These are phyloP conservation scores for Chloroceryle amazona DNA, from an alignment of 2,797 vertebrate genomes.

Conservation along the genomic window DNA sequence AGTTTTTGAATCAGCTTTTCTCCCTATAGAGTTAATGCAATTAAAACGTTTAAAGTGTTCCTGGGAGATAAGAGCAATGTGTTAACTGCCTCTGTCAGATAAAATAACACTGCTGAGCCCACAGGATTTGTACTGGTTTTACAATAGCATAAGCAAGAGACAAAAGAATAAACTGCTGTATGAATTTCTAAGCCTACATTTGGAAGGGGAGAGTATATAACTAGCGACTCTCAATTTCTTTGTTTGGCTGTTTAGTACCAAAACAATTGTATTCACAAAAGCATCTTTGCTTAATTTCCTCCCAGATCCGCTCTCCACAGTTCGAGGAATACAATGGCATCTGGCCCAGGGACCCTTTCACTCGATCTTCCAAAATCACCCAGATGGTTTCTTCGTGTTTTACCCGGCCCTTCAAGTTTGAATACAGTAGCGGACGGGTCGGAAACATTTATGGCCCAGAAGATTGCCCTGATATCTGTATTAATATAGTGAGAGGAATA, in stretches of 20 bases:
- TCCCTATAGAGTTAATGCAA: neutral
- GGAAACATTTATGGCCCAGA: slow-evolving; percentile 80
- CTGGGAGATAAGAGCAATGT: neutral
- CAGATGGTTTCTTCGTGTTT: slow-evolving; percentile 77
- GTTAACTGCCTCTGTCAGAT: neutral
- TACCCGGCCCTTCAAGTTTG: slow-evolving; percentile 81
- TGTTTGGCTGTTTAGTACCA: neutral
- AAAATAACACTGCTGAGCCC: neutral
- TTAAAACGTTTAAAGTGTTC: neutral
- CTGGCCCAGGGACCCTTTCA: slow-evolving; percentile 77
- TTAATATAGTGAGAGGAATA: slow-evolving; percentile 87
- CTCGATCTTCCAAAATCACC: slow-evolving; percentile 79
- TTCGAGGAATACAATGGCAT: slow-evolving; percentile 86
- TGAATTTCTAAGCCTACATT: neutral
- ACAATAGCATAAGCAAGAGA: neutral
- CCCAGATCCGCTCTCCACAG: slow-evolving; percentile 81
- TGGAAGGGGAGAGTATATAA: neutral
- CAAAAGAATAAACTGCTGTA: neutral
- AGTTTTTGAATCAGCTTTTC: neutral
- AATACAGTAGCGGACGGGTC: slow-evolving; percentile 80
- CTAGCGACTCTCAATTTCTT: neutral
- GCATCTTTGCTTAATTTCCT: slow-evolving; percentile 52
- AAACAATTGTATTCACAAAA: neutral
- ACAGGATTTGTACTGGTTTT: neutral
- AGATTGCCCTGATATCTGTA: slow-evolving; percentile 72